Conservation (phyloP, 2,888 invertebrate species). For the Cyrtodaria siliqua region DNA sequence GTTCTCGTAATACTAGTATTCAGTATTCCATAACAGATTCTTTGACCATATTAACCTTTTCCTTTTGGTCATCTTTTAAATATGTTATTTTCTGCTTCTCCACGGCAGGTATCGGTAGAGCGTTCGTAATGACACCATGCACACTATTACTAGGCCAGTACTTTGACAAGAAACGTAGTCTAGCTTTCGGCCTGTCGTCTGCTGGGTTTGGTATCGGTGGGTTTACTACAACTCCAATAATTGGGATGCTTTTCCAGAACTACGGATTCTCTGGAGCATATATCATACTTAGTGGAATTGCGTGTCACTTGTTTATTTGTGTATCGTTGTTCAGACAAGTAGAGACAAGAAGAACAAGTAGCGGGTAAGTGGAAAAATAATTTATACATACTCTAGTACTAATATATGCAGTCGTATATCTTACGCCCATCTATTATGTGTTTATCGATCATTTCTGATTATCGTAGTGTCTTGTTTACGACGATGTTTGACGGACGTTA, state of each 20-base stretch:
- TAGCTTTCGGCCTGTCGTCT: conserved; percentile 72
- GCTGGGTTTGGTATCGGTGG: conserved; percentile 77
- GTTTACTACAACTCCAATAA: conserved; percentile 66
- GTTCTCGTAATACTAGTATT: too few species aligned
- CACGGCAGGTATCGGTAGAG: conserved; percentile 71
- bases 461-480: too few species aligned
- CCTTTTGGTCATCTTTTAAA: too few species aligned
- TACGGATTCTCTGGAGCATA: conserved; percentile 73
- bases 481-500: too few species aligned
- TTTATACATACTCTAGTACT: too few species aligned
- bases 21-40: too few species aligned
- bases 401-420: too few species aligned
- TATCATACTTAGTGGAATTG: conserved; percentile 67
- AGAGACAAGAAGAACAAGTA: not conserved
- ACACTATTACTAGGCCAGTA: conserved; percentile 74
- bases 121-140: conserved; percentile 70
- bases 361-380: too few species aligned
- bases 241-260: conserved; percentile 66
- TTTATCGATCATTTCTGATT: too few species aligned
- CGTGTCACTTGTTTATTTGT: conserved; percentile 66
- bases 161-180: conserved; percentile 72
- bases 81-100: too few species aligned
- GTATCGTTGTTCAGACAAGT: conserved; percentile 69
- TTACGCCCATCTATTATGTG: too few species aligned
- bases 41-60: too few species aligned